These are phyloP conservation scores for Emydoidea blandingii DNA, from an alignment of 2,797 vertebrate species.

Conservation along the genomic window DNA sequence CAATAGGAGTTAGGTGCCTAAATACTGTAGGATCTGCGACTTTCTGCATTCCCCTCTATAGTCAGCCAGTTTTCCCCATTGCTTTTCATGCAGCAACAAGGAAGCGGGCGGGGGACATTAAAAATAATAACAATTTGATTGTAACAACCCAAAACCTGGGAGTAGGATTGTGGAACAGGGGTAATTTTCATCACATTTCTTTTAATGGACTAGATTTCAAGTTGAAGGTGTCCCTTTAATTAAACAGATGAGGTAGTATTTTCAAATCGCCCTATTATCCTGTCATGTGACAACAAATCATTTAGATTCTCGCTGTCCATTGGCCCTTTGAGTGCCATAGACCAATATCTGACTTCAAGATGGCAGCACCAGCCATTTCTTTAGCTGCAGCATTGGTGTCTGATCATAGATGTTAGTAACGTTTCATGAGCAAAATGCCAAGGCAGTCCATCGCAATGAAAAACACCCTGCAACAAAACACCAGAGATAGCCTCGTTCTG, in stretches of 20 bases:
- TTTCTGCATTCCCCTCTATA: not conserved
- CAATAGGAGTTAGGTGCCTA: not conserved
- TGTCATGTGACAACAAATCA: not conserved
- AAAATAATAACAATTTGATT: fast-evolving
- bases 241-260: fast-evolving
- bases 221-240: not conserved
- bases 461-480: not conserved
- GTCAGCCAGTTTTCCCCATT: not conserved
- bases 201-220: not conserved
- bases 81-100: not conserved
- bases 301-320: fast-evolving
- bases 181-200: not conserved
- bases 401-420: not conserved
- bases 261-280: not conserved
- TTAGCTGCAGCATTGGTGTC: not conserved
- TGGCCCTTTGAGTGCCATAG: not conserved
- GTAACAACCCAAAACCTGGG: not conserved
- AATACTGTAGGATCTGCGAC: not conserved
- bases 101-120: not conserved
- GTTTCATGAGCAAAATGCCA: not conserved
- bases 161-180: not conserved
- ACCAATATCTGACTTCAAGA: not conserved
- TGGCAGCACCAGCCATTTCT: constrained; percentile 39
- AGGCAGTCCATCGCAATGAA: constrained; percentile 34
- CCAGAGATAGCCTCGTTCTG: not conserved